phyloP scores from a whole-genome alignment of 2,888 invertebrate genomes.

The Pseudoips prasinana region DNA sequence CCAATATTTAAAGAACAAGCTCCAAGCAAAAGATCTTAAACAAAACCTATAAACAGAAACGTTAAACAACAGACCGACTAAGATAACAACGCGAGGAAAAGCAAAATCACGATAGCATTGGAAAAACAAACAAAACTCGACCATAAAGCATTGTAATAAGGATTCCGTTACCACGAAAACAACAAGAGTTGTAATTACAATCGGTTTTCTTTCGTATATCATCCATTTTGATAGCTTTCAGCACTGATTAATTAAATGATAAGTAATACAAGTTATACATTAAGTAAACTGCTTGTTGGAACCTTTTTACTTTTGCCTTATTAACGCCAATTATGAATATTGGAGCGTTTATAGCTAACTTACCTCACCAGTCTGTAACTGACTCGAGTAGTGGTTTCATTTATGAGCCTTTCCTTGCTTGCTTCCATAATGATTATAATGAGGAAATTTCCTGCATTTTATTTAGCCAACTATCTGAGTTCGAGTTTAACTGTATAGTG shows the following conservation, averaged over 20 bases:
- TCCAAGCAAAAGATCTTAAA: conserved; percentile 42
- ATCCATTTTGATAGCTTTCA: conserved; percentile 47
- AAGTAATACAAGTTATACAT: conserved; percentile 51
- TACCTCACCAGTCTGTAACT: too few relatives aligned
- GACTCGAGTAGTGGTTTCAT: too few relatives aligned
- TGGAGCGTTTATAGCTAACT: too few relatives aligned
- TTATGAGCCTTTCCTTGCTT: too few relatives aligned
- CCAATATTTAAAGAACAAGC: conserved; percentile 36
- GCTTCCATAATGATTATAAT: too few relatives aligned
- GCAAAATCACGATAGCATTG: conserved; percentile 45
- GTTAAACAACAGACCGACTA: conserved; percentile 41
- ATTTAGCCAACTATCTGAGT: too few relatives aligned
- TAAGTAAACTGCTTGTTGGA: conserved; percentile 42
- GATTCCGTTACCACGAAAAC: conserved; percentile 5
- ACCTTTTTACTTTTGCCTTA: conserved; percentile 38
- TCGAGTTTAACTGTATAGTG: too few relatives aligned
- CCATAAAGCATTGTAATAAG: conserved; percentile 9
- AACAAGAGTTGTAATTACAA: conserved; percentile 47
- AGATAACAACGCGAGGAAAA: conserved; percentile 46
- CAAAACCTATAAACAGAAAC: conserved; percentile 53
- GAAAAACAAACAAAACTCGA: conserved; percentile 14
- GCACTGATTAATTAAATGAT: conserved; percentile 68
- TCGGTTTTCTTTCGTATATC: conserved; percentile 53
- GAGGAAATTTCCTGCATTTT: too few relatives aligned
- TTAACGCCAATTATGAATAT: conserved; percentile 25